Evolutionary conservation across 2,797 vertebrate species (phyloP), one percentile per base, ranked within the genome.

Genomic region (Melanotaenia boesemani): DNA sequence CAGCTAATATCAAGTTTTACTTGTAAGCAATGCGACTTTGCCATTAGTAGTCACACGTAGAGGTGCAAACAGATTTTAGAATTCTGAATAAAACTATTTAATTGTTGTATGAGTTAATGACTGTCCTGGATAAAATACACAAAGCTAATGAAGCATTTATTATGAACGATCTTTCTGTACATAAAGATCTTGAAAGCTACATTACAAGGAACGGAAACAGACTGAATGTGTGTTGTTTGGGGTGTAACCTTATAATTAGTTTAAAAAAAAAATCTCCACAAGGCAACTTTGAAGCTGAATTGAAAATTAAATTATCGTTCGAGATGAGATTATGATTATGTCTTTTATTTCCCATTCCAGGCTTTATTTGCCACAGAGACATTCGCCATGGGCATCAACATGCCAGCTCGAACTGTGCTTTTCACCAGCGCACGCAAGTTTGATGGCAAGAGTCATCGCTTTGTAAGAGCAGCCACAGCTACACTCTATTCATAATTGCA

Each of bases 351-450:
- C 1, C 77, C 22, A 7, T 83, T 91, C 15, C 86, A 99, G 98
- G 98, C 97, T 10, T 93, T 99, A 85, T 99, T 99, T 93, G 97
- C 98, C 46, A 99, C 97, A 1, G 97, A 99, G 91, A 99, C 98
- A 0, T 99, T 99, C 77, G 97, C 97, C 63, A 99, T 99, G 98
- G 98, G 98, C 63, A 99, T 99, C 94, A 99, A 99, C 91, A 99
- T 99, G 98, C 98, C 97, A 0, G 98, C 97, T 61, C 96, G 98
- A 80, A 99, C 98, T 0, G 98, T 99, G 58, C 94, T 99, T 18
- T 99, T 99, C 92, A 99, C 98, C 46, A 99, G 95, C 68, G 97
- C 98, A 3, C 96, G 97, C 77, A 99, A 99, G 89, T 99, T 95
- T 82, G 98, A 99, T 64, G 98, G 98, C 78, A 99, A 99, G 83